Evolutionary conservation across 2,888 invertebrate genomes (phyloP).

Genomic region (Clistopyga incitator): DNA sequence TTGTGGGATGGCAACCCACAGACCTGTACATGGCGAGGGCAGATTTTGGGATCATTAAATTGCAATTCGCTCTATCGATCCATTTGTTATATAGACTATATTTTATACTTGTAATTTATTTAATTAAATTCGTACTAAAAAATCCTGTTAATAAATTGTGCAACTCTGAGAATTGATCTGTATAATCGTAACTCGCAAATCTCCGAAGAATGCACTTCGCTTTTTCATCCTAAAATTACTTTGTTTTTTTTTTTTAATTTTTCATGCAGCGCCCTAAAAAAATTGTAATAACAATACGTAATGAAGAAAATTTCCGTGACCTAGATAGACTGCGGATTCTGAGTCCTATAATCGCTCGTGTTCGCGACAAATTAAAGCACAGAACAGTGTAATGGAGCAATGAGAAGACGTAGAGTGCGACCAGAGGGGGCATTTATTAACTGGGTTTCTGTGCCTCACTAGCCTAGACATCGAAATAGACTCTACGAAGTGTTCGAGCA

Average conservation of each 20-base stretch:
- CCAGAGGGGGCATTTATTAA: slow-evolving; percentile 35
- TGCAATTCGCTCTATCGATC: no score
- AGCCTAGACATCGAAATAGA: slow-evolving; percentile 49
- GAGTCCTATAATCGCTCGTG: background rate
- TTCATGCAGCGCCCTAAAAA: background rate
- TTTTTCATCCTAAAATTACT: background rate
- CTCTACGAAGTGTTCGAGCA: background rate
- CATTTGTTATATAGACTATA: no score
- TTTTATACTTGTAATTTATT: no score
- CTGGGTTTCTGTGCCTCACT: slow-evolving; percentile 56
- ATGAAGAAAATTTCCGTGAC: slow-evolving; percentile 38
- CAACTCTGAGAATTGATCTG: background rate
- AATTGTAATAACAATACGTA: background rate
- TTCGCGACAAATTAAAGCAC: slow-evolving; percentile 37
- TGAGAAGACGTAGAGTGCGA: slow-evolving; percentile 22
- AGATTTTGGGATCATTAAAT: background rate
- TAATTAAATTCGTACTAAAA: no score
- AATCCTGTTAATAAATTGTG: no score
- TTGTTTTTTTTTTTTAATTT: background rate
- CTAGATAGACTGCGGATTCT: slow-evolving; percentile 25
- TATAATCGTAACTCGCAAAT: slow-evolving; percentile 11
- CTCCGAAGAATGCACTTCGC: slow-evolving; percentile 3
- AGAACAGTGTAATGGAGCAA: slow-evolving; percentile 42
- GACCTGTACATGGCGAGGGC: background rate
- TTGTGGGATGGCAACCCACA: background rate